Evolutionary conservation across 2,113 vertebrate genomes (phyloP).

Genomic region (Gallinago media): DNA sequence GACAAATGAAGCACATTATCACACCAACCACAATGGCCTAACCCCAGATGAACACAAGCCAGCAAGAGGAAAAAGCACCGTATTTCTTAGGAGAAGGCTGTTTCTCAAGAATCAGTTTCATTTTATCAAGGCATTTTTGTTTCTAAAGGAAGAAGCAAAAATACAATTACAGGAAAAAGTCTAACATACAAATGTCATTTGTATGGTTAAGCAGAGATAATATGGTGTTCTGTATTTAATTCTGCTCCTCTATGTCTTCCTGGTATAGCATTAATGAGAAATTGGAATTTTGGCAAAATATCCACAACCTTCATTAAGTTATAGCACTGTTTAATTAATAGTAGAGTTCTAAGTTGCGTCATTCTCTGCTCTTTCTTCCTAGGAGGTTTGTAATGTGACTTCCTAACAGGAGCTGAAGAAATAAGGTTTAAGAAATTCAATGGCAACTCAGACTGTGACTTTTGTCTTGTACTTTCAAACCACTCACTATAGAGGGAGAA

Average conservation of each 20-base stretch:
- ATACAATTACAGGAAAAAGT: constrained; percentile 51
- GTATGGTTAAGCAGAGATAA: constrained; percentile 50
- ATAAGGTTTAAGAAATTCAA: neutral
- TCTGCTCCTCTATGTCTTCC: neutral
- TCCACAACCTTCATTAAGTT: constrained; percentile 48
- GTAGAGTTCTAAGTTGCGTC: neutral
- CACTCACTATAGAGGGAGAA: fast-evolving
- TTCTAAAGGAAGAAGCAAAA: constrained; percentile 70
- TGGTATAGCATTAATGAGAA: constrained; percentile 55
- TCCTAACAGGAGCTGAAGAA: neutral
- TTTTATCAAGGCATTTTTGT: constrained; percentile 58
- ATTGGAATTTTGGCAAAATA: constrained; percentile 53
- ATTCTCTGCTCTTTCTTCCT: constrained; percentile 6
- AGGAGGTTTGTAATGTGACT: neutral
- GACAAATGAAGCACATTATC: neutral
- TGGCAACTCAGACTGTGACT: neutral
- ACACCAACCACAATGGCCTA: neutral
- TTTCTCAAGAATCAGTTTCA: constrained; percentile 51
- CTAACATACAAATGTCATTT: constrained; percentile 56
- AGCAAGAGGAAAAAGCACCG: neutral
- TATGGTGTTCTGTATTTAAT: constrained; percentile 51
- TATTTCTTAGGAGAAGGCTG: constrained; percentile 58
- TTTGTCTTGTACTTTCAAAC: neutral
- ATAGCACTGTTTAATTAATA: constrained; percentile 36
- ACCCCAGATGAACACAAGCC: neutral